Evolutionary conservation across 2,113 vertebrate species (phyloP).

Genomic region (Meriones unguiculatus): DNA sequence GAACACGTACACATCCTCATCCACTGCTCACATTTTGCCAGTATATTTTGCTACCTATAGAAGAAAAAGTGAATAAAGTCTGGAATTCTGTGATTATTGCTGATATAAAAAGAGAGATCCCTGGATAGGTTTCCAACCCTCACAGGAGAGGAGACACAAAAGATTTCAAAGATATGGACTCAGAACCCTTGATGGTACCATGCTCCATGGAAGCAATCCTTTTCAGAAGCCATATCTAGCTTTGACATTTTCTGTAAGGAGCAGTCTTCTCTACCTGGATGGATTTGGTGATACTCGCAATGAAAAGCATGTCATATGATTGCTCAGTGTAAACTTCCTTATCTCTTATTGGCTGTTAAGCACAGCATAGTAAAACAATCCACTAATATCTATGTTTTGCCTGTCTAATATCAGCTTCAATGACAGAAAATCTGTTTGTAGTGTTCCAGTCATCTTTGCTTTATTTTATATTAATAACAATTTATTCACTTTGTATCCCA

Average conservation of each 20-base stretch:
- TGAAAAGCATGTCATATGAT: neutral
- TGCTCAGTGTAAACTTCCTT: neutral
- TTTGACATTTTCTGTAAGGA: slow-evolving; percentile 43
- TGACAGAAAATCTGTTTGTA: no score
- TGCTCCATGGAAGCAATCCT: neutral
- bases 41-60: neutral
- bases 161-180: neutral
- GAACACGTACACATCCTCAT: neutral
- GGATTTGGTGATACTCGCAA: neutral
- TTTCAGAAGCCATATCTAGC: slow-evolving; percentile 29
- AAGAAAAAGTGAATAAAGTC: neutral
- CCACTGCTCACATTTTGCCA: neutral
- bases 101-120: neutral
- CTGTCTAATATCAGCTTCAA: no score
- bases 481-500: no score
- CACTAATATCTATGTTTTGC: no score
- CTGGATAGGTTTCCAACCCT: neutral
- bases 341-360: no score
- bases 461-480: no score
- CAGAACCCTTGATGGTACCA: neutral
- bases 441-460: no score
- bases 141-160: neutral
- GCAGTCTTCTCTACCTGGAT: neutral
- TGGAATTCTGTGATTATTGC: neutral
- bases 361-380: no score